Conservation (phyloP, 2,888 invertebrate genomes). For the Theretra japonica region DNA sequence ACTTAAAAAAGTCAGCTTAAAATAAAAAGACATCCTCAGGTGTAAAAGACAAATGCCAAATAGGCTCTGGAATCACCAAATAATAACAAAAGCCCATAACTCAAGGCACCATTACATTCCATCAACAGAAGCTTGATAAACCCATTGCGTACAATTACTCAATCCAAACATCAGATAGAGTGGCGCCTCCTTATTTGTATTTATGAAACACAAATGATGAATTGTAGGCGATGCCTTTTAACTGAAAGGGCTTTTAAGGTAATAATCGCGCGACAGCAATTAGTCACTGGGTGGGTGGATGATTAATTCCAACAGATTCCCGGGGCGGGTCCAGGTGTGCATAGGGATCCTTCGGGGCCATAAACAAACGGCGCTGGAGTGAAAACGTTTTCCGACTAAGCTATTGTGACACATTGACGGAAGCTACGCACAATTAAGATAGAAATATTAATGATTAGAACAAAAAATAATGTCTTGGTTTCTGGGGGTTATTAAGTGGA, state of each 20-base stretch:
- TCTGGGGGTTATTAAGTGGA: too few species aligned
- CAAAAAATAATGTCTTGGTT: too few species aligned
- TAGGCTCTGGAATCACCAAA: background rate
- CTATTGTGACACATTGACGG: constrained; percentile 31
- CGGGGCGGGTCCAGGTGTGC: constrained; percentile 57
- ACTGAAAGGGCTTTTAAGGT: constrained; percentile 38
- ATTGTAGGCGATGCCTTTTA: constrained; percentile 36
- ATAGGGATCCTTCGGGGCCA: constrained; percentile 39
- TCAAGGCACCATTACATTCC: background rate
- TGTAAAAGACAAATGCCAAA: background rate
- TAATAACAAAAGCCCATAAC: constrained; percentile 9
- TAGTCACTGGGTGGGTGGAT: constrained; percentile 62
- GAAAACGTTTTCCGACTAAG: constrained; percentile 48
- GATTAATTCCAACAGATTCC: constrained; percentile 66
- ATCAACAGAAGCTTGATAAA: constrained; percentile 11
- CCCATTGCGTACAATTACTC: constrained; percentile 19
- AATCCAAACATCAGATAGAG: constrained; percentile 18
- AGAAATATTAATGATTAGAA: background rate
- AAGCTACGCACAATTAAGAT: background rate
- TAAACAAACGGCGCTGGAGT: constrained; percentile 56
- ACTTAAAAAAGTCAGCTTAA: too few species aligned
- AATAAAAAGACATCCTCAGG: background rate
- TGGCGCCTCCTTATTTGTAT: constrained; percentile 18
- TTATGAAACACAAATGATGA: constrained; percentile 31
- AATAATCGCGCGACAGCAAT: constrained; percentile 60